A percentile compares a stretch with the other conserved stretches of the same genome.
phyloP scores from a whole-genome alignment of 64 coral and sea anemone genomes.

The Trachythela sp. region DNA sequence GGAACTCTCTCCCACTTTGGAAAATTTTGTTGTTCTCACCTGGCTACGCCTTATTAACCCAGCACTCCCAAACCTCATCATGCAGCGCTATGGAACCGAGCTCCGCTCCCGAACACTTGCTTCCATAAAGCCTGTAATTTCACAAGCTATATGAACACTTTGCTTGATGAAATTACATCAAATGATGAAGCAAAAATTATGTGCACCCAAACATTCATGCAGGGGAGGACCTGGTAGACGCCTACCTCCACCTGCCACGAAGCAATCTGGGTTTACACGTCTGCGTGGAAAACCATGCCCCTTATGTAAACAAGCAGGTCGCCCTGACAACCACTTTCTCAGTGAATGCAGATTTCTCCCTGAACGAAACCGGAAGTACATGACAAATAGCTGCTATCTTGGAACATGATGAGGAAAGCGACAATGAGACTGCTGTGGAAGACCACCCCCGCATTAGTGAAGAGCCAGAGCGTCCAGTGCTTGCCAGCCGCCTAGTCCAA shows the following conservation, averaged over 20 bases:
- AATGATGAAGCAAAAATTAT: too few relatives aligned
- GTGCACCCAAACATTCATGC: too few relatives aligned
- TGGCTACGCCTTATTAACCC: too few relatives aligned
- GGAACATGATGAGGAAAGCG: not conserved
- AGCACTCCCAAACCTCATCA: too few relatives aligned
- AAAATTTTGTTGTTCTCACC: too few relatives aligned
- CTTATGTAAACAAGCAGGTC: conserved; percentile 12
- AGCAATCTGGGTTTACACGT: not conserved
- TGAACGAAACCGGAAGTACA: conserved; percentile 10
- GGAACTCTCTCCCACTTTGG: too few relatives aligned
- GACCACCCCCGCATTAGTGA: not conserved
- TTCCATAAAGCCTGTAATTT: too few relatives aligned
- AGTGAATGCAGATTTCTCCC: conserved; percentile 44
- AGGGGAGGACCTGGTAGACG: too few relatives aligned
- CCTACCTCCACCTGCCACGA: not conserved
- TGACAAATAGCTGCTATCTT: conserved; percentile 50
- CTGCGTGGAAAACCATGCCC: not conserved
- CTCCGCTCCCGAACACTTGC: too few relatives aligned
- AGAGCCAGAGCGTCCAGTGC: not conserved
- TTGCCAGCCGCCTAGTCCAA: conserved; percentile 7
- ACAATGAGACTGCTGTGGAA: not conserved
- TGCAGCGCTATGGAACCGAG: too few relatives aligned
- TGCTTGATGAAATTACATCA: too few relatives aligned
- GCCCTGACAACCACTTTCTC: conserved; percentile 39
- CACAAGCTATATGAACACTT: too few relatives aligned